phyloP scores from a whole-genome alignment of 1,140 invertebrate species.

The Hormaphis cornu region DNA sequence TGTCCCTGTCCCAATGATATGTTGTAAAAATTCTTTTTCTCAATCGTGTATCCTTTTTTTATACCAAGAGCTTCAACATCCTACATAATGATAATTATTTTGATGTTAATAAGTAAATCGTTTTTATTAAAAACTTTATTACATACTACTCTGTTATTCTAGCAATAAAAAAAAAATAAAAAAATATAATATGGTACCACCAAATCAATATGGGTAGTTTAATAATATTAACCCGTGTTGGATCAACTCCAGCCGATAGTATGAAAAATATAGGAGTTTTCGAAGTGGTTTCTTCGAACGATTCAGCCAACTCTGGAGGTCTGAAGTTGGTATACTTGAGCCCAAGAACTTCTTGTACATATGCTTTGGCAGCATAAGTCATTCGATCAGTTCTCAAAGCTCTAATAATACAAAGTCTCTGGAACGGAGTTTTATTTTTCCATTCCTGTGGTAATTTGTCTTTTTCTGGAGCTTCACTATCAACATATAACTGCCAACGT shows the following conservation, averaged over 20 bases:
- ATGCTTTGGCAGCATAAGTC: conserved; percentile 55
- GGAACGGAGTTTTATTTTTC: conserved; percentile 84
- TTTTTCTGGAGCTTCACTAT: conserved; percentile 81
- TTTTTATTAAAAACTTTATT: conserved; percentile 2
- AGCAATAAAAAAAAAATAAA: not conserved
- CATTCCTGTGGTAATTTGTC: conserved; percentile 93
- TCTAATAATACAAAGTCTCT: conserved; percentile 84
- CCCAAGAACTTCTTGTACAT: conserved; percentile 76
- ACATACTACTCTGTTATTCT: not conserved
- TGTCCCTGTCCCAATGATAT: conserved; percentile 92
- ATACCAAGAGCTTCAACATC: conserved; percentile 73
- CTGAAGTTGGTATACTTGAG: conserved; percentile 69
- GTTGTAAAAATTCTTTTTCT: conserved; percentile 79
- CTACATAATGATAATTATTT: conserved; percentile 37
- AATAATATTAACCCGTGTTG: conserved; percentile 56
- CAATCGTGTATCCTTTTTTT: conserved; percentile 68
- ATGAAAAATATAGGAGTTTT: conserved; percentile 89
- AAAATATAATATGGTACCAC: not conserved
- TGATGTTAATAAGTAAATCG: not conserved
- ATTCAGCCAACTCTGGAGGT: conserved; percentile 69
- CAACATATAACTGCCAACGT: conserved; percentile 84
- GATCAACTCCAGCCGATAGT: conserved; percentile 87
- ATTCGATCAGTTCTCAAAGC: conserved; percentile 73
- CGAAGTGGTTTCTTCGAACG: conserved; percentile 74
- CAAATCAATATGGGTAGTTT: not conserved